Base-by-base conservation (phyloP, 1,140 invertebrate species). In the Helicorthomorpha holstii region DNA sequence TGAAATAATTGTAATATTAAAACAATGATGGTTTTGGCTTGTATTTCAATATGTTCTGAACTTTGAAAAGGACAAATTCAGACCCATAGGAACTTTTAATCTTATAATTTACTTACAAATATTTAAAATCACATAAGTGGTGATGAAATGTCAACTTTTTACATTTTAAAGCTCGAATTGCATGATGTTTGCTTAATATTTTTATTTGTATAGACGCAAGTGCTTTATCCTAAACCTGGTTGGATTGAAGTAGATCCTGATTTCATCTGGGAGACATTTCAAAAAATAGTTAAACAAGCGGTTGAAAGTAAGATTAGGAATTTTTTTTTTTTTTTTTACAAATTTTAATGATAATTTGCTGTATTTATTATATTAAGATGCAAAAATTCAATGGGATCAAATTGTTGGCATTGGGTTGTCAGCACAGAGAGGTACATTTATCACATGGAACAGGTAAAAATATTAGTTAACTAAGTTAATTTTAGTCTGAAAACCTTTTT, bases 191-290 rank as follows among this genome's bases (percentile, higher is more conserved):
- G n/a, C n/a, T n/a, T n/a, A n/a, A n/a, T n/a, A n/a, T n/a, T n/a
- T n/a, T n/a, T n/a, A n/a, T n/a, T n/a, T n/a, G n/a, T n/a, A n/a
- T 48, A 92, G 86, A 75, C 90, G 42, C 69, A 79, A 56, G 64
- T 92, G 26, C 64, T 87, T 34, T 82, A 85, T 66, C 84, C 85
- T 1, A 63, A 80, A 55, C 75, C 76, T 48, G 84, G 83, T 10
- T 81, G 76, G 64, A 81, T 82, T 48, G 91, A 96, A 74, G 91
- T 97, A 48, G 79, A 90, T 62, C 89, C 90, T 1, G 79, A 92
- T 58, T 68, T 78, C 53, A 63, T 96, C 54, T 92, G 86, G 81
- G 64, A 68, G n/a, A 74, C 77, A 54, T 75, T 89, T 57, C 58
- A 82, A 10, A 64, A 66, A 55, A 80, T 88, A 38, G 71, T 87